phyloP scores from a whole-genome alignment of 2,797 vertebrate species.

The Meriones psammophilus region DNA sequence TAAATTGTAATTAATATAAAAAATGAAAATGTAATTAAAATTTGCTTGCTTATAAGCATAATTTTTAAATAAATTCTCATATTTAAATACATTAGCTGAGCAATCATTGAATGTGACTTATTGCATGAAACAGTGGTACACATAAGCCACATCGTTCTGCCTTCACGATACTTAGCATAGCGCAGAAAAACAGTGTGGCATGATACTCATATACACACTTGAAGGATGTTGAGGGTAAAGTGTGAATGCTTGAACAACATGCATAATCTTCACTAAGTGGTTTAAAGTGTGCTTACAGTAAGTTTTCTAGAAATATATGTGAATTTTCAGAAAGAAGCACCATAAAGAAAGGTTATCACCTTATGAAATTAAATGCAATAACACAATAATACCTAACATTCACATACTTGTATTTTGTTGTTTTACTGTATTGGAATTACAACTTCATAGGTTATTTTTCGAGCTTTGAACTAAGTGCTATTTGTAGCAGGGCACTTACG shows the following conservation, averaged over 20 bases:
- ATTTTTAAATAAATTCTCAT: neutral
- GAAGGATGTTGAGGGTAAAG: neutral
- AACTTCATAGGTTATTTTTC: slow-evolving; percentile 8
- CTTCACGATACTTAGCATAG: neutral
- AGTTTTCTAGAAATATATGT: neutral
- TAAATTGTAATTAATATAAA: no score
- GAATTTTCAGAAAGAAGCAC: slow-evolving; percentile 15
- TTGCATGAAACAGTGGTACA: neutral
- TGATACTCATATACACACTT: neutral
- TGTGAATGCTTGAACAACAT: neutral
- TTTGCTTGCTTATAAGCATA: neutral
- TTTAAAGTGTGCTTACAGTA: neutral
- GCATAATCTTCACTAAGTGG: neutral
- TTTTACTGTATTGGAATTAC: neutral
- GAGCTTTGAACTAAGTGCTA: neutral
- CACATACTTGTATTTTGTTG: neutral
- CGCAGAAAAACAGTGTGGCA: neutral
- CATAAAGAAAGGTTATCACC: neutral
- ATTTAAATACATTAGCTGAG: neutral
- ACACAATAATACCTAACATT: neutral
- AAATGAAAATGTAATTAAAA: neutral
- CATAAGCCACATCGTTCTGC: rapidly evolving
- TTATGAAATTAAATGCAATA: neutral
- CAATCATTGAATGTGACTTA: neutral
- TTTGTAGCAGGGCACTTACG: neutral